These are phyloP conservation scores for Vespertilio murinus DNA, from an alignment of 2,797 vertebrate genomes.

Conservation along the genomic window DNA sequence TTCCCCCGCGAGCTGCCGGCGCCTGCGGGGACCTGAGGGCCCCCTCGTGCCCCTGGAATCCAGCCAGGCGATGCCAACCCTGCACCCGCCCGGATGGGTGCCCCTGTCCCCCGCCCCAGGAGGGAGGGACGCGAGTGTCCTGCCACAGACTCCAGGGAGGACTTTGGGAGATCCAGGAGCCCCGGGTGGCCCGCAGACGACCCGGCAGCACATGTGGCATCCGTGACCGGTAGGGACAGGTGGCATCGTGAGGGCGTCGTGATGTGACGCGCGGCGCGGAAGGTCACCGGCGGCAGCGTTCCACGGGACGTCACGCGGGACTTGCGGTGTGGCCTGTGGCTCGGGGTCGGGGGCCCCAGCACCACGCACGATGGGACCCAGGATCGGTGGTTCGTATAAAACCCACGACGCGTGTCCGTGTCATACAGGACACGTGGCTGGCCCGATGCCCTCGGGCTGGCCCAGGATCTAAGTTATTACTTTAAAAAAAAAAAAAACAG, in stretches of 20 bases:
- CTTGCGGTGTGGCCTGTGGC: not conserved
- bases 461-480: slow-evolving; percentile 64
- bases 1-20: slow-evolving; percentile 58
- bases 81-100: not conserved
- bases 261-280: not conserved
- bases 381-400: not conserved
- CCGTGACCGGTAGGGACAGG: not conserved
- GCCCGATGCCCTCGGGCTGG: not conserved
- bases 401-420: not conserved
- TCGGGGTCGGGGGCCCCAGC: not conserved
- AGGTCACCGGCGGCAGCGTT: not conserved
- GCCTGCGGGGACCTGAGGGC: not conserved
- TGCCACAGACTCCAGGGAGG: not conserved
- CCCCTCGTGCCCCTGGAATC: not conserved
- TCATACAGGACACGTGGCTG: not conserved
- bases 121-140: rapidly evolving
- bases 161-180: not conserved
- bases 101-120: not conserved
- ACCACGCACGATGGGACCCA: not conserved
- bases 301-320: not conserved
- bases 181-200: not conserved
- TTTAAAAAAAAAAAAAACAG: not conserved
- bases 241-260: not conserved
- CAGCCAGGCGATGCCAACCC: not conserved
- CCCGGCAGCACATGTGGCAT: not conserved